Evolutionary conservation across 2,113 vertebrate genomes (phyloP).

Genomic region (Patagioenas fasciata): DNA sequence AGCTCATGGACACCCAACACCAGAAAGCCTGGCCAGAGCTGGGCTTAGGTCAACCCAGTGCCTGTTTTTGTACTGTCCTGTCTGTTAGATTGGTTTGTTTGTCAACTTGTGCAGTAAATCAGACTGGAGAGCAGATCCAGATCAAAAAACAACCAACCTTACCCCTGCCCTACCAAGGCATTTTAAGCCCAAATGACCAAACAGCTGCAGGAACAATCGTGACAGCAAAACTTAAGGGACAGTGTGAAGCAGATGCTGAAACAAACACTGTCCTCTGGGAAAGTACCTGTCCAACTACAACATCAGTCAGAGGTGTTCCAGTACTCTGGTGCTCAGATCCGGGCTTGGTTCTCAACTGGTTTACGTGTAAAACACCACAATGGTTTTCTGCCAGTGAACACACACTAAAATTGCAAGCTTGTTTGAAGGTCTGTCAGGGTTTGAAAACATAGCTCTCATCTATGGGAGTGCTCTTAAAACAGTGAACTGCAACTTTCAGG

Average conservation of each 20-base stretch:
- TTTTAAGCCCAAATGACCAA: background rate
- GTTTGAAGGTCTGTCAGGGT: background rate
- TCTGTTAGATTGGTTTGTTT: background rate
- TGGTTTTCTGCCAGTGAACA: background rate
- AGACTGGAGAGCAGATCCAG: background rate
- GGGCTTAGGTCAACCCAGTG: accelerated
- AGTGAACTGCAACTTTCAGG: background rate
- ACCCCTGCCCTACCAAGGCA: background rate
- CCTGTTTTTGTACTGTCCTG: background rate
- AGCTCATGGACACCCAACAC: accelerated
- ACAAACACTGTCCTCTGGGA: background rate
- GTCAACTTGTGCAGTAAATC: background rate
- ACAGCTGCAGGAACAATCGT: background rate
- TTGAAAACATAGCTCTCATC: background rate
- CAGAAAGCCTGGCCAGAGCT: background rate
- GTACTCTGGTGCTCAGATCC: background rate
- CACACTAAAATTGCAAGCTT: background rate
- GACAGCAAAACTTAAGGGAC: background rate
- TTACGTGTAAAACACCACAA: background rate
- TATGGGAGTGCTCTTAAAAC: background rate
- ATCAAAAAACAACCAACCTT: background rate
- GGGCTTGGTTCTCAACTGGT: background rate
- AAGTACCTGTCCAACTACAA: background rate
- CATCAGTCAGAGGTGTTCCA: background rate
- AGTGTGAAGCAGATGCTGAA: background rate